phyloP scores from a whole-genome alignment of 2,113 vertebrate genomes.

The Macroglossus sobrinus region DNA sequence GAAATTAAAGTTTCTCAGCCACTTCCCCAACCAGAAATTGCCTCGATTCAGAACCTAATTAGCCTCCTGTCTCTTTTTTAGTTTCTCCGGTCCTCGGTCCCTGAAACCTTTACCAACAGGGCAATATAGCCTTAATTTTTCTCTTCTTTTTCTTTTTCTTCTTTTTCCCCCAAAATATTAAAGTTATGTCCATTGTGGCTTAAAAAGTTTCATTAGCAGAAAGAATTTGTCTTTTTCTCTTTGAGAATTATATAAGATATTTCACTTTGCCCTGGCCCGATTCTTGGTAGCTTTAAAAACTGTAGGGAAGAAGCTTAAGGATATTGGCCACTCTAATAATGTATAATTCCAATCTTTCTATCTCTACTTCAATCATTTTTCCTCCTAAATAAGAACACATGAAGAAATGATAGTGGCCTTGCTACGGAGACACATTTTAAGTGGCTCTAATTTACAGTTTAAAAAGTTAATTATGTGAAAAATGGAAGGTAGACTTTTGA shows the following conservation, averaged over 20 bases:
- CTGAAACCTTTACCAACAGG: neutral
- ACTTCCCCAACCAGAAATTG: neutral
- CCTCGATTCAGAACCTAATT: neutral
- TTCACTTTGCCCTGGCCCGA: neutral
- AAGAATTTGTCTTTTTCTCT: neutral
- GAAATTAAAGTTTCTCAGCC: neutral
- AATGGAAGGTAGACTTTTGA: neutral
- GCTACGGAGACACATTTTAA: neutral
- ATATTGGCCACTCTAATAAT: neutral
- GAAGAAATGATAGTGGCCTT: neutral
- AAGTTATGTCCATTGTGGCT: neutral
- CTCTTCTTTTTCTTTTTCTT: too few species aligned
- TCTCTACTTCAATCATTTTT: neutral
- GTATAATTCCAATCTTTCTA: neutral
- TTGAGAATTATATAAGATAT: neutral
- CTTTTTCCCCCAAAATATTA: neutral
- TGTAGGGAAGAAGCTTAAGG: neutral
- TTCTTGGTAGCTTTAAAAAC: neutral
- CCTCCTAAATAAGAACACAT: neutral
- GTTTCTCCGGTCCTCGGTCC: neutral
- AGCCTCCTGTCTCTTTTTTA: neutral
- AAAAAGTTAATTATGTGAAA: slow-evolving; percentile 29
- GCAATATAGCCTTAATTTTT: neutral
- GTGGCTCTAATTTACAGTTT: neutral
- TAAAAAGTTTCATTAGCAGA: neutral